phyloP scores from a whole-genome alignment of 1,140 invertebrate species.

The Oncopodura yosiiana region DNA sequence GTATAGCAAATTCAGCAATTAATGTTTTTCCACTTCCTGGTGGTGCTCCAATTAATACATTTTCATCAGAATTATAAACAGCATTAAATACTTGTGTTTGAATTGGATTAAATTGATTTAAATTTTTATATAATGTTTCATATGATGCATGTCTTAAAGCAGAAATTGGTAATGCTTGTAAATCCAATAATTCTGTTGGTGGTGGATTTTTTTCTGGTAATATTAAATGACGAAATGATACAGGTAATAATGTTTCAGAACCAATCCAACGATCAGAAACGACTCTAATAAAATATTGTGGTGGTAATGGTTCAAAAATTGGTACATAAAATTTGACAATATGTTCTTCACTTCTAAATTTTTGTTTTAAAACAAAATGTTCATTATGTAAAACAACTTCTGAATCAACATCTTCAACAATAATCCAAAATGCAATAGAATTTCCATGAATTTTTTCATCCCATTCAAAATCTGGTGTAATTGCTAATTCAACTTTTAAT shows the following conservation, averaged over 20 bases:
- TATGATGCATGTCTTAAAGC: constrained; percentile 73
- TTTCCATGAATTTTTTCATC: constrained; percentile 93
- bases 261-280: constrained; percentile 66
- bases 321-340: constrained; percentile 97
- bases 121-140: constrained; percentile 75
- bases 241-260: constrained; percentile 90
- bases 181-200: constrained; percentile 93
- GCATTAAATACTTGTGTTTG: constrained; percentile 99
- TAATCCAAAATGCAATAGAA: constrained; percentile 97
- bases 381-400: constrained; percentile 95
- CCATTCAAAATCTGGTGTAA: constrained; percentile 99
- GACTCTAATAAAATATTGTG: constrained; percentile 84
- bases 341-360: constrained; percentile 90
- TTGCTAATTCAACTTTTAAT: constrained; percentile 86
- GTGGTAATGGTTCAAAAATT: constrained; percentile 94
- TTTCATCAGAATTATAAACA: constrained; percentile 97
- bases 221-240: constrained; percentile 95
- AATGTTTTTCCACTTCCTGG: constrained; percentile 93
- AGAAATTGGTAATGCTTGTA: constrained; percentile 84
- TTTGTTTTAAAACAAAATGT: constrained; percentile 91
- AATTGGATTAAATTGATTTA: constrained; percentile 95
- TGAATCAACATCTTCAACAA: constrained; percentile 96
- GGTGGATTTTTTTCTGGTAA: constrained; percentile 96
- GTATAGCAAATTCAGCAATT: constrained; percentile 92
- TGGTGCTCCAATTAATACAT: constrained; percentile 95